Evolutionary conservation across 2,113 vertebrate genomes (phyloP).

Genomic region (Rattus rattus): DNA sequence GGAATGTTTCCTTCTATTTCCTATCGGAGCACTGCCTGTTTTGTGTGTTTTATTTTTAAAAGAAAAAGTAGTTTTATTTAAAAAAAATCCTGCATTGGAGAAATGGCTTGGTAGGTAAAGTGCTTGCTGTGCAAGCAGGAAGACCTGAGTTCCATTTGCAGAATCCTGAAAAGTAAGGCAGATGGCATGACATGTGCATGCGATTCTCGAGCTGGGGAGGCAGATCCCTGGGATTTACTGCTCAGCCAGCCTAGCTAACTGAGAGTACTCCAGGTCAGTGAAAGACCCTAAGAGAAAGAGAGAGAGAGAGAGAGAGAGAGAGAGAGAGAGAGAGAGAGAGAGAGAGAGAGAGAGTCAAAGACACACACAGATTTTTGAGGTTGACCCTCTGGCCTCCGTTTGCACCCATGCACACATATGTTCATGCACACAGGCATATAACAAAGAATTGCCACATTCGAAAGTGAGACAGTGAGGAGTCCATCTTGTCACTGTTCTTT

Average conservation of each 20-base stretch:
- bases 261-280: not conserved
- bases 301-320: not conserved
- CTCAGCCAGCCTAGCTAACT: not conserved
- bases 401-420: not conserved
- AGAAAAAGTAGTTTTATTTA: not conserved
- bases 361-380: not conserved
- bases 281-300: not conserved
- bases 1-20: not conserved
- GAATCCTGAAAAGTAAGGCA: not conserved
- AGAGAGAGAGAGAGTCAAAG: not conserved
- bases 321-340: not conserved
- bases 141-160: not conserved
- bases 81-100: not conserved
- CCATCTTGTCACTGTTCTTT: not conserved
- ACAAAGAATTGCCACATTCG: not conserved
- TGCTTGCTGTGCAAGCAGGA: not conserved
- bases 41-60: not conserved
- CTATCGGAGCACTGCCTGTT: not conserved
- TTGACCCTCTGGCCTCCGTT: not conserved
- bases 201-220: not conserved
- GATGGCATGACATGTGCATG: no score
- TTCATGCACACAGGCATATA: not conserved
- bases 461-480: not conserved
- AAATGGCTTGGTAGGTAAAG: not conserved
- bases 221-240: no score